A percentile compares a stretch with the other conserved stretches of the same genome.
Conservation (phyloP, 2,888 invertebrate species). For the Lasioglossum figueresi region DNA sequence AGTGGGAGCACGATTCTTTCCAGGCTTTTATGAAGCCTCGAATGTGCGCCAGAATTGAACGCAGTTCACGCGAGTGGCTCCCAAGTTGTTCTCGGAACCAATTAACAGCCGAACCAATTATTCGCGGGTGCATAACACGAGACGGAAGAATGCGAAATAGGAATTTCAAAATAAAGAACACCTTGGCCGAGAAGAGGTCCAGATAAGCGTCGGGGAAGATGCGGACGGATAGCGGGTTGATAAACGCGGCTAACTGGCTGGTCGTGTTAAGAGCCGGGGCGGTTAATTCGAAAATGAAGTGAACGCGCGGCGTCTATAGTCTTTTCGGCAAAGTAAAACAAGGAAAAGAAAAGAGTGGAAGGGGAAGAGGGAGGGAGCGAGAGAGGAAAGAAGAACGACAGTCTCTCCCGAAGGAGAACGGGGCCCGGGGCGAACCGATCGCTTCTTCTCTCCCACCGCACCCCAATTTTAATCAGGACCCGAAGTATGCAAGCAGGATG, state of each 20-base stretch:
- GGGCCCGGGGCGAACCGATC: conserved; percentile 77
- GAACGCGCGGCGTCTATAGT: conserved; percentile 21
- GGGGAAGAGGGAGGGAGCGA: not conserved
- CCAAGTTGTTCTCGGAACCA: not conserved
- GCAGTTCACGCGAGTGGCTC: not conserved
- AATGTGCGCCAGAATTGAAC: not conserved
- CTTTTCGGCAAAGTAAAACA: conserved; percentile 23
- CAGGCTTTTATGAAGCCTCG: no score
- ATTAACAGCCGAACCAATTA: not conserved
- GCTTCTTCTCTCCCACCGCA: conserved; percentile 78
- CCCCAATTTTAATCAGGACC: conserved; percentile 84
- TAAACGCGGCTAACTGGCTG: conserved; percentile 9
- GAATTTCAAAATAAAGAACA: not conserved
- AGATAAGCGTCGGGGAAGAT: not conserved
- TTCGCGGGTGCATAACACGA: not conserved
- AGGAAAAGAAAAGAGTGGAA: not conserved
- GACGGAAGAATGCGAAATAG: not conserved
- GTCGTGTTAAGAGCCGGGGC: not conserved
- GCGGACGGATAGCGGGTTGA: not conserved
- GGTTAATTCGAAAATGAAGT: conserved; percentile 8
- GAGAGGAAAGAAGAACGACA: conserved; percentile 11
- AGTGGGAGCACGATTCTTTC: not conserved
- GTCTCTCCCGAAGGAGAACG: conserved; percentile 67
- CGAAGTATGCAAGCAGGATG: conserved; percentile 83
- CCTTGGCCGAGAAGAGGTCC: not conserved